Base-by-base conservation (phyloP, 2,888 invertebrate species). In the Cosmia pyralina region DNA sequence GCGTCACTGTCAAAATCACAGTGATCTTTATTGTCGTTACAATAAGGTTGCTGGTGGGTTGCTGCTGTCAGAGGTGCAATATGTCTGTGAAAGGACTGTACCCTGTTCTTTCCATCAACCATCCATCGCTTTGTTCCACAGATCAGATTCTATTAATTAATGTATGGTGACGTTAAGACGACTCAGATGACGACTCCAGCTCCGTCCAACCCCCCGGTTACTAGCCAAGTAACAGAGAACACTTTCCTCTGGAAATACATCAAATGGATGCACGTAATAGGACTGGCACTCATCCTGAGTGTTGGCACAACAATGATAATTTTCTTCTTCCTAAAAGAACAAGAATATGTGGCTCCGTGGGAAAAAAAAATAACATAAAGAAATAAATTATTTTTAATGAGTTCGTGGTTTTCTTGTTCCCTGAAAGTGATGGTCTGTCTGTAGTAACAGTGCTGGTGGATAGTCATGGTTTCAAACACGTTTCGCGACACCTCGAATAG, bases 171-270 rank as follows among this genome's bases (percentile, higher is more conserved):
- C 34, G n/a, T 64, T 63, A 15, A 34, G n/a, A n/a, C 64, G 34
- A 13, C 48, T 34, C 48, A 6, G 48, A 64, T 64, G 48, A 15
- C 34, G 3, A n/a, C 50, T 34, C n/a, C n/a, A 34, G 2, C 15
- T 50, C n/a, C 64, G n/a, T 10, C 50, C n/a, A 15, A 10, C 15
- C 15, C 1, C 34, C 15, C 15, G 15, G 1, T 34, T 1, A n/a
- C 15, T n/a, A 10, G 15, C 64, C 50, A 50, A n/a, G 50, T 64
- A 34, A 64, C 50, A 50, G 15, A n/a, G 0, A 10, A 64, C 50
- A 50, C 34, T 34, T 64, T 50, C 50, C 34, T 64, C 6, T 64
- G 64, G 64, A 64, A 50, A 34, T 64, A 50, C n/a, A 10, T 64
- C 15, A 64, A 50, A 34, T 64, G 64, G 64, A 34, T 34, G 50